These are phyloP conservation scores for Lagria hirta DNA, from an alignment of 2,888 invertebrate genomes.

Conservation along the genomic window DNA sequence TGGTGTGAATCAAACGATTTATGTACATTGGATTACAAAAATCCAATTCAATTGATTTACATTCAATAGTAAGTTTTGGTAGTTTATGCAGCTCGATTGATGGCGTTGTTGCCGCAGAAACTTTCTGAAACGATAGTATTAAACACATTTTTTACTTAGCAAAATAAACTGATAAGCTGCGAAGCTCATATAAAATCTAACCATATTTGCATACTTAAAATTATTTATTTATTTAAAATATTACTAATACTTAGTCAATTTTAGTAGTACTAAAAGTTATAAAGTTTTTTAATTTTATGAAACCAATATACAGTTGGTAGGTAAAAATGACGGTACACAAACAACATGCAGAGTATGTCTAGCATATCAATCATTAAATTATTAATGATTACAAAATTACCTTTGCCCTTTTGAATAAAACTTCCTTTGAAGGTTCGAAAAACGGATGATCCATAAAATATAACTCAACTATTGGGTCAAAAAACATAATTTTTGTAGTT, in stretches of 20 bases:
- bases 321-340: too few relatives aligned
- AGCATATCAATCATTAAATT: too few relatives aligned
- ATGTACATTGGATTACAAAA: slow-evolving; percentile 63
- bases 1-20: slow-evolving; percentile 63
- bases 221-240: too few relatives aligned
- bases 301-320: too few relatives aligned
- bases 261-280: too few relatives aligned
- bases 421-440: slow-evolving; percentile 48
- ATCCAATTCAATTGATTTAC: slow-evolving; percentile 57
- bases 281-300: too few relatives aligned
- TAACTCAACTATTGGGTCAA: slow-evolving; percentile 59
- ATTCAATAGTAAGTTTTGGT: slow-evolving; percentile 55
- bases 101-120: slow-evolving; percentile 29
- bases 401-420: slow-evolving; percentile 47
- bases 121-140: slow-evolving; percentile 47
- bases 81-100: slow-evolving; percentile 21
- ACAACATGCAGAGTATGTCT: too few relatives aligned
- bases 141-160: too few relatives aligned
- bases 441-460: slow-evolving; percentile 61
- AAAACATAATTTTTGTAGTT: slow-evolving; percentile 60
- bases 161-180: slow-evolving; percentile 1
- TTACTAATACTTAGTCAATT: too few relatives aligned
- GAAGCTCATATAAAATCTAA: too few relatives aligned
- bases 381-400: too few relatives aligned
- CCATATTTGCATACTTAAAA: too few relatives aligned